Evolutionary conservation across 2,797 vertebrate species (phyloP), one percentile per base, ranked within the genome.

Genomic region (Neomorphus geoffroyi): DNA sequence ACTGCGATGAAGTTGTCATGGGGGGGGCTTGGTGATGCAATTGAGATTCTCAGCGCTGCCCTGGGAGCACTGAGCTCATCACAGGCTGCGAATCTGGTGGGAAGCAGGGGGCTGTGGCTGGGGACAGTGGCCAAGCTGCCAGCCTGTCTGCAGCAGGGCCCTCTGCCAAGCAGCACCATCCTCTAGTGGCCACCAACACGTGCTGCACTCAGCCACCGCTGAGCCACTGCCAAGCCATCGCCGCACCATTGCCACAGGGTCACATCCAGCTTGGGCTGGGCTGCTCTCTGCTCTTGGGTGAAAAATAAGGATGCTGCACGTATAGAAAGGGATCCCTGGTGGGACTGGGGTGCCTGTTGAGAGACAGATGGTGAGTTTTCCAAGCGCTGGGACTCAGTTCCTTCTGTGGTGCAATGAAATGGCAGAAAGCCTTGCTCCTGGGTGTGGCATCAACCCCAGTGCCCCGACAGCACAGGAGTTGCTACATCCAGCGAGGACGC

Each of bases 111-210:
- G 10, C n/a, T 43, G 50, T 69, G 83, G n/a, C 39, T n/a, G 70
- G 35, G 41, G 32, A 54, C 18, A 3, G 4, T 1, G 30, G 39
- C n/a, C 0, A 2, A 28, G 35, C 2, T 21, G 72, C 28, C 65
- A 71, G 48, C 32, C 18, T n/a, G 32, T 23, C 45, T 70, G 50
- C 23, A n/a, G 21, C 1, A 0, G 41, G 51, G 48, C 30, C 24
- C 74, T 92, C 54, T 2, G 9, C 56, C 88, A 48, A 16, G 75
- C 94, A 95, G 89, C 86, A 96, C 80, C 75, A 96, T 94, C 96
- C 96, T 94, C 93, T 96, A 93, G 95, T 1, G 82, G 92, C 72
- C 85, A 54, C 61, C 32, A 18, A 45, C 75, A 81, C 3, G 2
- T 88, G 82, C 87, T 96, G 85, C 93, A 94, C 19, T 43, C 10